Evolutionary conservation across 2,888 invertebrate species (phyloP).

Genomic region (Rotaria magnacalcarata): DNA sequence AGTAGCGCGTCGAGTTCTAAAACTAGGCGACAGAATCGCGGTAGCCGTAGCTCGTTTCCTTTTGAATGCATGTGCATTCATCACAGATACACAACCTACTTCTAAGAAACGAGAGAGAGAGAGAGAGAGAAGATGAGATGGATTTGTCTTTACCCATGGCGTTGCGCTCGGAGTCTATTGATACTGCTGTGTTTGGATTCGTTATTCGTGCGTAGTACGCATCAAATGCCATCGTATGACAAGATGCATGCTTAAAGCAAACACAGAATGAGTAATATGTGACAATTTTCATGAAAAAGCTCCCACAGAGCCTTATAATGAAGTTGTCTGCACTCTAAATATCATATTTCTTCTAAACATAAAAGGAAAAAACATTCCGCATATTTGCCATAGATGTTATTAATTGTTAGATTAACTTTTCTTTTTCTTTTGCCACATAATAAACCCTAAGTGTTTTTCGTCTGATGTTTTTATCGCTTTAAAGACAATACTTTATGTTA

Average conservation of each 20-base stretch:
- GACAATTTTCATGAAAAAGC: not conserved
- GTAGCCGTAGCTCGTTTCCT: not conserved
- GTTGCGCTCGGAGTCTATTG: not conserved
- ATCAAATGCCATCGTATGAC: conserved; percentile 7
- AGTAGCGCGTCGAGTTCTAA: not conserved
- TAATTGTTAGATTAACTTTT: not conserved
- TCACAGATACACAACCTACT: not conserved
- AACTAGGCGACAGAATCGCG: not conserved
- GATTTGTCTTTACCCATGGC: not conserved
- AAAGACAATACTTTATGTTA: not conserved
- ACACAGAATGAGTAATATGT: conserved; percentile 9
- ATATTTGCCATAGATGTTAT: not conserved
- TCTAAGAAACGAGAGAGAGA: not conserved
- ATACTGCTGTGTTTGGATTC: conserved; percentile 6
- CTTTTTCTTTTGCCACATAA: not conserved
- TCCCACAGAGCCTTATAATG: not conserved
- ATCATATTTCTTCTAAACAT: not conserved
- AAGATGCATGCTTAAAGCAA: not conserved
- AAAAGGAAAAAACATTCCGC: not conserved
- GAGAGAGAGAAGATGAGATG: not conserved
- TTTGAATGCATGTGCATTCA: conserved; percentile 10
- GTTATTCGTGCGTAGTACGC: conserved; percentile 1
- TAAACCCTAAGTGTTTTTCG: not conserved
- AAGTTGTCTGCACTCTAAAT: not conserved
- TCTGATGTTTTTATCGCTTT: not conserved